Base-by-base conservation (phyloP, 1,140 invertebrate species). In the Berghia stephanieae region DNA sequence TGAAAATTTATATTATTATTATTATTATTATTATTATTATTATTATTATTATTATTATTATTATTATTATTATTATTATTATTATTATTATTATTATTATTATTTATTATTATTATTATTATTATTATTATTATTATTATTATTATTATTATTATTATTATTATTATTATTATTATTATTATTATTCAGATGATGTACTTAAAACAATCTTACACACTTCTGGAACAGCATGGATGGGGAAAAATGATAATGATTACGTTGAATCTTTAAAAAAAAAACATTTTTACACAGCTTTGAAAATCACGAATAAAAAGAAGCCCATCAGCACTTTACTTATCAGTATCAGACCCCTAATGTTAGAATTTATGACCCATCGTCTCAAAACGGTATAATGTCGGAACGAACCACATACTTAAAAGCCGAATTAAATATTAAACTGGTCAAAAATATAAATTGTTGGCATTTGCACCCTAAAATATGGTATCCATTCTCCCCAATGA, bases 61-160 rank as follows among this genome's bases (percentile, higher is more conserved):
- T 49, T 49, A 49, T 49, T 13, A 49, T 49, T 49, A 16, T 49
- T 49, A n/a, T 49, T n/a, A n/a, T 13, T 49, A 49, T 49, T n/a
- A 49, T 49, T 49, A n/a, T n/a, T n/a, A 49, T 49, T 49, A 49
- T n/a, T 49, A 49, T 49, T n/a, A 49, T 49, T n/a, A 49, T n/a
- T n/a, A n/a, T n/a, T n/a, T n/a, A n/a, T n/a, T n/a, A n/a, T n/a
- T n/a, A n/a, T n/a, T n/a, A n/a, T n/a, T n/a, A n/a, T n/a, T n/a
- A n/a, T n/a, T n/a, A n/a, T n/a, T n/a, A n/a, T n/a, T n/a, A n/a
- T n/a, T n/a, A n/a, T n/a, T n/a, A n/a, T n/a, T n/a, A n/a, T n/a
- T n/a, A n/a, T n/a, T n/a, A n/a, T n/a, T n/a, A n/a, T n/a, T n/a
- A n/a, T n/a, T n/a, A n/a, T n/a, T n/a, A n/a, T n/a, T n/a, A n/a